A percentile compares a stretch with the other conserved stretches of the same genome.
These are phyloP conservation scores for Dendroctonus ponderosae DNA, from an alignment of 1,140 invertebrate species.

Conservation along the genomic window DNA sequence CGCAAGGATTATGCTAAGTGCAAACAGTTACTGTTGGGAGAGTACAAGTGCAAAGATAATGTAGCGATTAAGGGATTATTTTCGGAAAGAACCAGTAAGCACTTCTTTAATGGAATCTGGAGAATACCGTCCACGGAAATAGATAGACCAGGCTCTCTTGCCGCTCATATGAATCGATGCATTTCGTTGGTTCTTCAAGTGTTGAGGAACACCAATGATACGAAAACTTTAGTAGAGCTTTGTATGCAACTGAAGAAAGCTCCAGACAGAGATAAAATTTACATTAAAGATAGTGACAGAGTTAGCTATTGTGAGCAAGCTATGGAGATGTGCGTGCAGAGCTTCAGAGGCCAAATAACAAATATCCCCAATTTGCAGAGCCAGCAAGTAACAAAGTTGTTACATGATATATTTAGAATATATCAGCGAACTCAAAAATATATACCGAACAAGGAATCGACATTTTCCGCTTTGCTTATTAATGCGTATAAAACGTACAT, in stretches of 20 bases:
- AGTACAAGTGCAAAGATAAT: conserved; percentile 62
- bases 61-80: conserved; percentile 77
- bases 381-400: conserved; percentile 45
- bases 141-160: conserved; percentile 87
- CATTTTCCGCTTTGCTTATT: conserved; percentile 59
- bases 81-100: conserved; percentile 75
- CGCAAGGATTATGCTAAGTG: conserved; percentile 67
- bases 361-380: conserved; percentile 41
- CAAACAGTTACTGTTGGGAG: conserved; percentile 69
- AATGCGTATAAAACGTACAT: conserved; percentile 61
- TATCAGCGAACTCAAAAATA: conserved; percentile 62
- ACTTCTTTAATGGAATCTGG: conserved; percentile 95
- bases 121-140: conserved; percentile 86
- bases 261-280: conserved; percentile 83
- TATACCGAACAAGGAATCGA: conserved; percentile 56
- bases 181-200: conserved; percentile 79
- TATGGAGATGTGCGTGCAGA: conserved; percentile 65
- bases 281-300: conserved; percentile 77
- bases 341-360: conserved; percentile 54
- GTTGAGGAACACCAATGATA: conserved; percentile 74
- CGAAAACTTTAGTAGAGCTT: conserved; percentile 76
- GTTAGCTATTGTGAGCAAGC: conserved; percentile 74
- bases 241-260: conserved; percentile 73
- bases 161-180: conserved; percentile 85
- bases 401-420: conserved; percentile 63